These are phyloP conservation scores for Camponotus floridanus DNA, from an alignment of 1,140 invertebrate species.

Conservation along the genomic window DNA sequence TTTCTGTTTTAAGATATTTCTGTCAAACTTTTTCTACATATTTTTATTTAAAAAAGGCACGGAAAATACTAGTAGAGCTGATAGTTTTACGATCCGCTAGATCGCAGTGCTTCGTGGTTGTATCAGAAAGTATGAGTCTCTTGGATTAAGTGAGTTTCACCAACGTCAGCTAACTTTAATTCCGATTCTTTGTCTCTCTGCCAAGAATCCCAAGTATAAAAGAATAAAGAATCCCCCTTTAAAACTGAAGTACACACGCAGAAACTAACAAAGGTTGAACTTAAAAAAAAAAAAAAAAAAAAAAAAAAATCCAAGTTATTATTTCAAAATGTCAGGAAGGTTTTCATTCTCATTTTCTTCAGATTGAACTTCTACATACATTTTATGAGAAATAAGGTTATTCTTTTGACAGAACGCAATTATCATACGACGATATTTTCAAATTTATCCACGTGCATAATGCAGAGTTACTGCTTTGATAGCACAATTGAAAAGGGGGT, in stretches of 20 bases:
- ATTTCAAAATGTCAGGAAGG: constrained; percentile 8
- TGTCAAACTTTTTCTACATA: neutral
- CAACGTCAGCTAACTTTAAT: constrained; percentile 41
- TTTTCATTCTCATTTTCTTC: neutral
- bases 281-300: constrained; percentile 48
- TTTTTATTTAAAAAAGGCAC: neutral
- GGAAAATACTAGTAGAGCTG: neutral
- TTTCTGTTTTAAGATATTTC: constrained; percentile 20
- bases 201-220: constrained; percentile 14
- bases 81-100: neutral
- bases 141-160: constrained; percentile 11
- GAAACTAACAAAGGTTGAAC: neutral
- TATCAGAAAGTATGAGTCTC: constrained; percentile 12
- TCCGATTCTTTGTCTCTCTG: constrained; percentile 12
- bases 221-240: neutral
- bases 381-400: constrained; percentile 6
- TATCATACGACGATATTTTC: constrained; percentile 8
- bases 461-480: constrained; percentile 28
- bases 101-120: constrained; percentile 16
- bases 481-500: no score
- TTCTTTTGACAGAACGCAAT: neutral
- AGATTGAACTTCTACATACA: no score
- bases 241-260: neutral
- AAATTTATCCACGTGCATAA: constrained; percentile 28
- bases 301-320: neutral